Percentiles rank a stretch among this genome's conserved stretches.
Conservation (phyloP, 1,140 invertebrate species). For the Pseudomyrmex concolor region DNA sequence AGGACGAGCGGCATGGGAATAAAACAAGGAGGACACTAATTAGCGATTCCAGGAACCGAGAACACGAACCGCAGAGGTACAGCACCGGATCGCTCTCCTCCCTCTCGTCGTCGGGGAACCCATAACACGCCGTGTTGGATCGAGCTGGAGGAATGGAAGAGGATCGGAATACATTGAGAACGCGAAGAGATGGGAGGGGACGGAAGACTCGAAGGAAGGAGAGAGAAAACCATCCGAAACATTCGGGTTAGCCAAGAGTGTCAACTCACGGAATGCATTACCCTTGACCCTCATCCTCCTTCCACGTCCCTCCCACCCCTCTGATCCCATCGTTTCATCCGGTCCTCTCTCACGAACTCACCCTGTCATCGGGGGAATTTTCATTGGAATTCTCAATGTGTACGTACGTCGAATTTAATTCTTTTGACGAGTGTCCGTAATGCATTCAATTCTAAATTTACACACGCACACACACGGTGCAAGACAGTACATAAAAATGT, state of each 20-base stretch:
- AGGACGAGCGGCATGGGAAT: constrained; percentile 75
- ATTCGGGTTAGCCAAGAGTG: constrained; percentile 75
- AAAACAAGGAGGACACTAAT: constrained; percentile 82
- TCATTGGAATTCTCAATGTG: constrained; percentile 61
- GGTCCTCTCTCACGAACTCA: constrained; percentile 55
- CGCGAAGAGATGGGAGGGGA: constrained; percentile 42
- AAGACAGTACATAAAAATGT: background rate
- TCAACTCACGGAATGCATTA: constrained; percentile 79
- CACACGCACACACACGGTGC: background rate
- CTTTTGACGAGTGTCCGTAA: background rate
- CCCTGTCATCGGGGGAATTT: constrained; percentile 68
- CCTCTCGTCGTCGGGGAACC: constrained; percentile 36
- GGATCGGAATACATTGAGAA: constrained; percentile 60
- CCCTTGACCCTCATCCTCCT: constrained; percentile 70
- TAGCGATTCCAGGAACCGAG: constrained; percentile 81
- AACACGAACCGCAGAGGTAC: constrained; percentile 75
- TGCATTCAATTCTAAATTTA: constrained; percentile 7
- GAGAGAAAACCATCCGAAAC: constrained; percentile 76
- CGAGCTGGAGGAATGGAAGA: constrained; percentile 64
- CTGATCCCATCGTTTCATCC: constrained; percentile 16
- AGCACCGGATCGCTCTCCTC: constrained; percentile 53
- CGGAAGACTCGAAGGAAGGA: constrained; percentile 66
- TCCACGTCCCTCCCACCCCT: background rate
- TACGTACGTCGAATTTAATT: background rate
- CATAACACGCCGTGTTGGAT: constrained; percentile 66